Percentiles rank a stretch among this genome's conserved stretches.
These are phyloP conservation scores for Ailuropoda melanoleuca DNA, from an alignment of 2,113 vertebrate species.

Conservation along the genomic window DNA sequence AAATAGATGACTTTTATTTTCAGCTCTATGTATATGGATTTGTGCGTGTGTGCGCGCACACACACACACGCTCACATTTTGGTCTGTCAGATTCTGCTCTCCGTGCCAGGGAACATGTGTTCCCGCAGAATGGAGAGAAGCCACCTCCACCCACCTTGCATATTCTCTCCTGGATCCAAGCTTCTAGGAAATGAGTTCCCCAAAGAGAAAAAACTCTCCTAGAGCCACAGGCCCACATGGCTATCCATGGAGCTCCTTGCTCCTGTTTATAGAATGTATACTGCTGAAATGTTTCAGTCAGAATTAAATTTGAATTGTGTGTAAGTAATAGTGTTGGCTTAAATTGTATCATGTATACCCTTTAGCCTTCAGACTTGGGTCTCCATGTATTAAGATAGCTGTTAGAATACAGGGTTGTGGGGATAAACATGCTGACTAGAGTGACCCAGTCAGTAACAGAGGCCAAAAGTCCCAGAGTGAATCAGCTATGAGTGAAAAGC, in stretches of 20 bases:
- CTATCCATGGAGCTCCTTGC: conserved; percentile 28
- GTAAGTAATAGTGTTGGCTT: conserved; percentile 15
- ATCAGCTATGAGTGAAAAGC: neutral
- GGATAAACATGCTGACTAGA: neutral
- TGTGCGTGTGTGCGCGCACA: neutral
- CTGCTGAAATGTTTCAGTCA: conserved; percentile 33
- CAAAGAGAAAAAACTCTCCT: conserved; percentile 62
- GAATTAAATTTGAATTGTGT: conserved; percentile 49
- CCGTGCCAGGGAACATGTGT: conserved; percentile 80
- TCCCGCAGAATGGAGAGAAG: conserved; percentile 80
- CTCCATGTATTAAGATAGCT: neutral
- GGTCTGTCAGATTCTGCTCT: conserved; percentile 77
- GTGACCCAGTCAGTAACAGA: neutral
- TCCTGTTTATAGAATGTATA: conserved; percentile 54
- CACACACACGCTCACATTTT: conserved; percentile 62
- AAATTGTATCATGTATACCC: neutral
- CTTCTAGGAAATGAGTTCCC: conserved; percentile 81
- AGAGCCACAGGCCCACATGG: conserved; percentile 66
- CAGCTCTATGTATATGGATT: conserved; percentile 75
- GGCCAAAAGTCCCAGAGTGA: neutral
- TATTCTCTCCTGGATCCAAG: conserved; percentile 81
- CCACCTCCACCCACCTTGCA: conserved; percentile 81
- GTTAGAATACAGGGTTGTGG: neutral
- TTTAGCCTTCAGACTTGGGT: neutral
- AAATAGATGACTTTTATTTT: conserved; percentile 77